Percentiles rank a stretch among this genome's conserved stretches.
These are phyloP conservation scores for Medauroidea extradentata DNA, from an alignment of 1,140 invertebrate species.

Conservation along the genomic window DNA sequence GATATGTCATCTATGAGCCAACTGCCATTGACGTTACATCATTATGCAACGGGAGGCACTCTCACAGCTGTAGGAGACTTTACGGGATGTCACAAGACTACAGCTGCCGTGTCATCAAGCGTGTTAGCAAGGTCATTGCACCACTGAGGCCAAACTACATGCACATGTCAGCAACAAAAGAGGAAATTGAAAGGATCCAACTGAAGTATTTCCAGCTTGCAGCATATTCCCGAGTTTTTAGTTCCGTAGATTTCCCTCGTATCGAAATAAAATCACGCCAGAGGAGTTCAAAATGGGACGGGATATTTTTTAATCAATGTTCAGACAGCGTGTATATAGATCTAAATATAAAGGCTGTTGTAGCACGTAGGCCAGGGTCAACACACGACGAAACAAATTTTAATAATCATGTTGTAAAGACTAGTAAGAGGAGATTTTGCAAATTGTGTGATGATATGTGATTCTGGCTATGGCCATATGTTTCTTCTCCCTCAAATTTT, in stretches of 20 bases:
- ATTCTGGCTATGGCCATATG: slow-evolving; percentile 27
- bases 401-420: slow-evolving; percentile 21
- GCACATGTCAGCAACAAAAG: slow-evolving; percentile 22
- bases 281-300: slow-evolving; percentile 39
- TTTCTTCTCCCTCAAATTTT: slow-evolving; percentile 32
- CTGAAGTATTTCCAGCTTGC: slow-evolving; percentile 32
- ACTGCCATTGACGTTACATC: too few species aligned
- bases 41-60: too few species aligned
- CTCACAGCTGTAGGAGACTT: too few species aligned
- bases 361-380: slow-evolving; percentile 29
- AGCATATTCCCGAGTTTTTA: slow-evolving; percentile 39
- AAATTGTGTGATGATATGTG: slow-evolving; percentile 31
- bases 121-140: too few species aligned
- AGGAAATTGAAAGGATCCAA: slow-evolving; percentile 22
- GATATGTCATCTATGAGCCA: too few species aligned
- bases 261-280: slow-evolving; percentile 35
- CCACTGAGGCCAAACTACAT: slow-evolving; percentile 11
- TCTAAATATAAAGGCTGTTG: slow-evolving; percentile 24
- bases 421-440: slow-evolving; percentile 26
- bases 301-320: slow-evolving; percentile 32
- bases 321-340: slow-evolving; percentile 25
- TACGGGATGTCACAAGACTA: too few species aligned
- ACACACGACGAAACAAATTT: slow-evolving; percentile 31
- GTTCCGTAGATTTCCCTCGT: slow-evolving; percentile 44
- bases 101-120: too few species aligned